Evolutionary conservation across 2,797 vertebrate species (phyloP).

Genomic region (Babyrousa celebensis): DNA sequence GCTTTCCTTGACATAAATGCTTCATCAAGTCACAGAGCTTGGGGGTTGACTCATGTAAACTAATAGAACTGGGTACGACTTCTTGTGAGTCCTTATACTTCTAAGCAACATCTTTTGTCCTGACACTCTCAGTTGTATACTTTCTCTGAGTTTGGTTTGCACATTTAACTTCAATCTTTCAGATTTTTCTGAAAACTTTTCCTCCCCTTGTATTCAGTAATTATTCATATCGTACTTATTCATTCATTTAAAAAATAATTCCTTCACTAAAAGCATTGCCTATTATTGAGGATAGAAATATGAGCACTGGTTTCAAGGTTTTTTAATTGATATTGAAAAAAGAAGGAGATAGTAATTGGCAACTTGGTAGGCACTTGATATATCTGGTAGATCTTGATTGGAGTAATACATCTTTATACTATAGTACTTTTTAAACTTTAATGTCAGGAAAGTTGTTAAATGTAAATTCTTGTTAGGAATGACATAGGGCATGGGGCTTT

Average conservation of each 20-base stretch:
- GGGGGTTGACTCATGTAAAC: not conserved
- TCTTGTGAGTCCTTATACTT: not conserved
- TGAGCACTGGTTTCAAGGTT: not conserved
- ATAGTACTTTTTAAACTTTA: not conserved
- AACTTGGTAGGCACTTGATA: not conserved
- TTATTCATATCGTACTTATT: not conserved
- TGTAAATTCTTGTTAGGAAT: not conserved
- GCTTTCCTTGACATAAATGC: not conserved
- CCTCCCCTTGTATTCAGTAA: not conserved
- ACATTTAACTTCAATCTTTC: not conserved
- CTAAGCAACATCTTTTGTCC: not conserved
- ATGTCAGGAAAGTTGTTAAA: not conserved
- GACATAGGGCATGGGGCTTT: not conserved
- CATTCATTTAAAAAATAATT: conserved; percentile 20
- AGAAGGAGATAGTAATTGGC: not conserved
- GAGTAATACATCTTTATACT: not conserved
- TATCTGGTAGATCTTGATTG: not conserved
- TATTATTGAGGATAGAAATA: not conserved
- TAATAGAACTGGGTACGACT: not conserved
- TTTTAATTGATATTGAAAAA: not conserved
- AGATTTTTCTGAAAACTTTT: not conserved
- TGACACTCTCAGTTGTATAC: not conserved
- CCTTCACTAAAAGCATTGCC: not conserved
- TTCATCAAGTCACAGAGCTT: not conserved
- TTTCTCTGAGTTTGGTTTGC: not conserved